phyloP scores from a whole-genome alignment of 2,113 vertebrate species.

The Channa argus region DNA sequence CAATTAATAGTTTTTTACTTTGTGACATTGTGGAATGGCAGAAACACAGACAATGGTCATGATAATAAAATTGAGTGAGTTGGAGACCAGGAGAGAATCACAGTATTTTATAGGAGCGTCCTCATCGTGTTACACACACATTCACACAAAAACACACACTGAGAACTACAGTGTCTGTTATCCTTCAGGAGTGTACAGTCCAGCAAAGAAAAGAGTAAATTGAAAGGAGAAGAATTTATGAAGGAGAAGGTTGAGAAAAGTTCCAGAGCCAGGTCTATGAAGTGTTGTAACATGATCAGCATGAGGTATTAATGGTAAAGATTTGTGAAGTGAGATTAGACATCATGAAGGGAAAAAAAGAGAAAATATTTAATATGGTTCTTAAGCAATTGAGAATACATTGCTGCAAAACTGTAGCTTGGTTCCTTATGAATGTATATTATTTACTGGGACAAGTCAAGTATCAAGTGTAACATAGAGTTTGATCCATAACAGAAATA shows the following conservation, averaged over 20 bases:
- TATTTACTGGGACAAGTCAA: too few species aligned
- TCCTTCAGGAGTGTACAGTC: conserved; percentile 42
- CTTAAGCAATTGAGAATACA: too few species aligned
- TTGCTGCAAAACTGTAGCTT: too few species aligned
- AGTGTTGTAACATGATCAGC: conserved; percentile 18
- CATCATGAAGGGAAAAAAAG: not conserved
- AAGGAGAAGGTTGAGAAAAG: conserved; percentile 19
- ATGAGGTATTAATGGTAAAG: conserved; percentile 6
- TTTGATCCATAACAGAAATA: too few species aligned
- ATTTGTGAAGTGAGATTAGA: not conserved
- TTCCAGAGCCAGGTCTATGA: conserved; percentile 26
- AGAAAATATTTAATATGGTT: too few species aligned
- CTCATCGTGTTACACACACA: not conserved
- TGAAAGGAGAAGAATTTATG: conserved; percentile 1
- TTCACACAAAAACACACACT: conserved; percentile 1
- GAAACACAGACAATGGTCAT: not conserved
- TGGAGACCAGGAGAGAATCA: conserved; percentile 23
- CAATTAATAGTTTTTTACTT: not conserved
- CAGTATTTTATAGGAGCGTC: conserved; percentile 9
- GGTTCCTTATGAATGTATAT: too few species aligned
- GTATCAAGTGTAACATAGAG: too few species aligned
- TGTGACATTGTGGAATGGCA: not conserved
- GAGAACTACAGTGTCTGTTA: conserved; percentile 24
- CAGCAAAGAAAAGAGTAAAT: conserved; percentile 32
- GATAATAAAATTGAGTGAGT: conserved; percentile 9